Evolutionary conservation across 2,797 vertebrate species (phyloP).

Genomic region (Morus bassanus): DNA sequence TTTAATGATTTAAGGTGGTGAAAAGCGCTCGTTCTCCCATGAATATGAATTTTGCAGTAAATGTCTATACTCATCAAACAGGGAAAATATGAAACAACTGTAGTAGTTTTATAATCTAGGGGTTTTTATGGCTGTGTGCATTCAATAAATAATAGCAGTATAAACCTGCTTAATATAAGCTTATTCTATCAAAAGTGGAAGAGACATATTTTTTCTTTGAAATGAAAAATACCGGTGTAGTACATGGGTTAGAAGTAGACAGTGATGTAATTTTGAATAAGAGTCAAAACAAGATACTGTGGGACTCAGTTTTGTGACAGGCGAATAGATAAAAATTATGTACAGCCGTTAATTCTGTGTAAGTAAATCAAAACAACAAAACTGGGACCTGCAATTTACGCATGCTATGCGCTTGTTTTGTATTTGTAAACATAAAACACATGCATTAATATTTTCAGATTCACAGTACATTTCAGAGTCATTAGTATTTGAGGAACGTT

Average conservation of each 20-base stretch:
- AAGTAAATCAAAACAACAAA: background rate
- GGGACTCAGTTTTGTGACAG: background rate
- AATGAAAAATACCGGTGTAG: background rate
- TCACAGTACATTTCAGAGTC: background rate
- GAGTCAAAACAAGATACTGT: background rate
- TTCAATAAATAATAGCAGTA: background rate
- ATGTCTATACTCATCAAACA: background rate
- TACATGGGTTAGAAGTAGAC: background rate
- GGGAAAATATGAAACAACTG: background rate
- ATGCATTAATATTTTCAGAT: background rate
- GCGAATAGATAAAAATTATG: background rate
- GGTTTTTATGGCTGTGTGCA: background rate
- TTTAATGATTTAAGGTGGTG: background rate
- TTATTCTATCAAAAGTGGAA: background rate
- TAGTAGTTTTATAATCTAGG: background rate
- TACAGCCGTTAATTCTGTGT: background rate
- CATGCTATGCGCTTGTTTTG: background rate
- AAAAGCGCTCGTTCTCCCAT: background rate
- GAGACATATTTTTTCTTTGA: background rate
- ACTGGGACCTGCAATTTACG: background rate
- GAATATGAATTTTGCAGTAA: background rate
- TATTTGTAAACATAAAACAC: background rate
- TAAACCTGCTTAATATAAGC: background rate
- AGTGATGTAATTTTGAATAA: background rate
- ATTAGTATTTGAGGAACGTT: background rate